These are phyloP conservation scores for Andrena dorsata DNA, from an alignment of 2,888 invertebrate species.

Conservation along the genomic window DNA sequence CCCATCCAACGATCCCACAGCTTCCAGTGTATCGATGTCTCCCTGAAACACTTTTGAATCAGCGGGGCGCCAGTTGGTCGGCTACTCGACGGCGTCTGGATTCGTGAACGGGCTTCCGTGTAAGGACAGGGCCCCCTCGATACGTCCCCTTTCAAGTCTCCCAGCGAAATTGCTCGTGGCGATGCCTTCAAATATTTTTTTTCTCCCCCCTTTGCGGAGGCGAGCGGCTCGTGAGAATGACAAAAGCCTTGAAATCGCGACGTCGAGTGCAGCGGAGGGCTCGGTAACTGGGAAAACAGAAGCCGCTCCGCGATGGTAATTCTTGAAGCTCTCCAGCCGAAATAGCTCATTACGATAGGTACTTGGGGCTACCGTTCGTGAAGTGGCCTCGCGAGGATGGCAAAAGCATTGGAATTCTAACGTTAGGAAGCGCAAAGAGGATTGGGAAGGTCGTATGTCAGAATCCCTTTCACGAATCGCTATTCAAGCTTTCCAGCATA, in stretches of 20 bases:
- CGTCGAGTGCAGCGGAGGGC: background rate
- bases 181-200: background rate
- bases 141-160: conserved; percentile 8
- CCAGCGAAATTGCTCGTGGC: conserved; percentile 31
- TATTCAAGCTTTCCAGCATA: too few species aligned
- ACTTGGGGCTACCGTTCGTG: background rate
- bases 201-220: background rate
- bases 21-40: conserved; percentile 52
- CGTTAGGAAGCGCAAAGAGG: too few species aligned
- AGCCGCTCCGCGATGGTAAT: background rate
- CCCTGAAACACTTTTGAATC: conserved; percentile 56
- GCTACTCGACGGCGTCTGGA: conserved; percentile 55
- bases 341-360: background rate
- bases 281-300: background rate
- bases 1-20: conserved; percentile 45
- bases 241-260: background rate
- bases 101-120: conserved; percentile 44
- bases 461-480: too few species aligned
- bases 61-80: conserved; percentile 53
- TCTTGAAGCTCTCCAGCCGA: background rate
- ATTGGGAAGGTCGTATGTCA: too few species aligned
- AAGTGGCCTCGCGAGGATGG: background rate
- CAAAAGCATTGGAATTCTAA: background rate
- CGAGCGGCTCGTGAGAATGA: conserved; percentile 25
- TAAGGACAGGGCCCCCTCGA: conserved; percentile 22